A percentile compares a stretch with the other conserved stretches of the same genome.
phyloP scores from a whole-genome alignment of 2,888 invertebrate species.

The Hoplodrina blanda region DNA sequence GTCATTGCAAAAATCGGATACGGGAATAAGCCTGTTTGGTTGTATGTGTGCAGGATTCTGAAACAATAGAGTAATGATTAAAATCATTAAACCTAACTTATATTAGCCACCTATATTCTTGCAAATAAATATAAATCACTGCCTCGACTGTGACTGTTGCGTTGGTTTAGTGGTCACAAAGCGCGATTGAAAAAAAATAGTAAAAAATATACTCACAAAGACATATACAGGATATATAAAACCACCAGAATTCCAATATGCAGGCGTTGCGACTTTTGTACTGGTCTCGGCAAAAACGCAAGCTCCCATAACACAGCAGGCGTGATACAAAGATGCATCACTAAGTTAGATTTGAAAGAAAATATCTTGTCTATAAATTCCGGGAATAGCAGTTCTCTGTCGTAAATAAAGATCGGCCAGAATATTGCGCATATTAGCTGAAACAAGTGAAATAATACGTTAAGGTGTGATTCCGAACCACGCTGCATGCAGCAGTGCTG shows the following conservation, averaged over 20 bases:
- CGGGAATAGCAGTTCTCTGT: conserved; percentile 73
- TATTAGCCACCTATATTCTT: too few relatives aligned
- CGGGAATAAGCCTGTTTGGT: conserved; percentile 72
- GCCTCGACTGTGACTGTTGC: too few relatives aligned
- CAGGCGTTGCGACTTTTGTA: conserved; percentile 62
- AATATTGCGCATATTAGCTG: conserved; percentile 74
- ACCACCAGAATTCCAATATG: conserved; percentile 50
- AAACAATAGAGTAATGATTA: conserved; percentile 59
- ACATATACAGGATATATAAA: conserved; percentile 58
- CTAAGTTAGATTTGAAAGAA: conserved; percentile 68
- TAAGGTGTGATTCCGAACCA: too few relatives aligned
- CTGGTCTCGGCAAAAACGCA: conserved; percentile 61
- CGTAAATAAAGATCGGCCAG: conserved; percentile 75
- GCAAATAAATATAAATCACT: too few relatives aligned
- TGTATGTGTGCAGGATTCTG: conserved; percentile 75
- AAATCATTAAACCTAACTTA: too few relatives aligned
- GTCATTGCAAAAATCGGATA: conserved; percentile 73
- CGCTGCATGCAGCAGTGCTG: too few relatives aligned
- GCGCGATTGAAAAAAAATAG: too few relatives aligned
- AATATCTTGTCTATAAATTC: conserved; percentile 75
- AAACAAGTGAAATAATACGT: conserved; percentile 56
- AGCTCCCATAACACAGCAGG: conserved; percentile 74
- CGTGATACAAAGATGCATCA: conserved; percentile 72
- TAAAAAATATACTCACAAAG: conserved; percentile 76
- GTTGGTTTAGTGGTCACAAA: too few relatives aligned